Evolutionary conservation across 2,797 vertebrate genomes (phyloP).

Genomic region (Pseudochaenichthys georgianus): DNA sequence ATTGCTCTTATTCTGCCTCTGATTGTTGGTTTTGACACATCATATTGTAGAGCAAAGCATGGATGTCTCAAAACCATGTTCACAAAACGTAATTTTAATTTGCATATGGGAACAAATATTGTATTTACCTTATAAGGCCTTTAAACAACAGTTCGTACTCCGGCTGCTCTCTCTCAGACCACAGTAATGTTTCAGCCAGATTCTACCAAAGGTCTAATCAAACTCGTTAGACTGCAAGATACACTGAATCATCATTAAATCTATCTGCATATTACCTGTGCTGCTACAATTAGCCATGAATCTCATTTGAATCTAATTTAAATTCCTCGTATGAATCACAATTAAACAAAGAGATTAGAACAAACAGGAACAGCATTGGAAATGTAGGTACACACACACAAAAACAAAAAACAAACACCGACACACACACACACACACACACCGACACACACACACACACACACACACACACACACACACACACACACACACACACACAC

Average conservation of each 20-base stretch:
- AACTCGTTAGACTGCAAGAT: constrained; percentile 68
- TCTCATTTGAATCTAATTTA: constrained; percentile 84
- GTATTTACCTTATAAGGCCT: constrained; percentile 30
- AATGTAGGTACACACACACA: constrained; percentile 6
- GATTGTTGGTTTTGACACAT: neutral
- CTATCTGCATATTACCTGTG: constrained; percentile 80
- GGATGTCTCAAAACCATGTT: neutral
- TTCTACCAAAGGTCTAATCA: constrained; percentile 71
- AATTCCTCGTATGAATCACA: constrained; percentile 79
- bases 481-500: no score
- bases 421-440: no score
- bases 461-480: no score
- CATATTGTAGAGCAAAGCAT: neutral
- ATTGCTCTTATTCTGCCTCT: neutral
- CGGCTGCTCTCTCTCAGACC: constrained; percentile 24
- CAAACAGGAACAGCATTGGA: constrained; percentile 59
- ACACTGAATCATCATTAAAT: constrained; percentile 80
- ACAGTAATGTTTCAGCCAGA: constrained; percentile 47
- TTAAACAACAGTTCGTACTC: constrained; percentile 21
- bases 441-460: no score
- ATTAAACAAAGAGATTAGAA: constrained; percentile 75
- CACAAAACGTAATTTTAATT: constrained; percentile 9
- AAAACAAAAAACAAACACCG: neutral
- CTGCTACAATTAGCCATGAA: constrained; percentile 78
- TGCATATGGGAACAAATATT: neutral